Conservation (phyloP, 37 sponge, comb jelly and placozoan species). For the Corticium candelabrum region DNA sequence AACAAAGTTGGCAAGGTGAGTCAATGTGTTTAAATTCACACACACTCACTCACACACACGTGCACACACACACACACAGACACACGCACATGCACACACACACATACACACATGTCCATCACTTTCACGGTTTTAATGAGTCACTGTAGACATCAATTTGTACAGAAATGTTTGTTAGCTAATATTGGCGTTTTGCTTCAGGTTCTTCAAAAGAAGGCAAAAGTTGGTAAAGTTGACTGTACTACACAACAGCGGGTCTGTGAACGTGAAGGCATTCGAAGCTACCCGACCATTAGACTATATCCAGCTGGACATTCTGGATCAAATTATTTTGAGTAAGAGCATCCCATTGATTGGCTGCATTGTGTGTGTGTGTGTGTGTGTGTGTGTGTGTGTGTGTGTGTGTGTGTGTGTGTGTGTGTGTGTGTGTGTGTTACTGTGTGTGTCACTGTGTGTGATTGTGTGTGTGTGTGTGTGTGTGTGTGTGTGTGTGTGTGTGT, state of each 20-base stretch:
- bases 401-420: neutral
- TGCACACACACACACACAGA: too few relatives aligned
- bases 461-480: too few relatives aligned
- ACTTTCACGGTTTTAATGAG: too few relatives aligned
- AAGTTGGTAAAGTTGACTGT: conserved; percentile 33
- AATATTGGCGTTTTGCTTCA: neutral
- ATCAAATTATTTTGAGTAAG: neutral
- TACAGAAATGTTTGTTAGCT: neutral
- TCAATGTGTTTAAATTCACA: too few relatives aligned
- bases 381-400: neutral
- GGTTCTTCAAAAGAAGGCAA: neutral
- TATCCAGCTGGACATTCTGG: conserved; percentile 1
- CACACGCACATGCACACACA: too few relatives aligned
- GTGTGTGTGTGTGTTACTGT: too few relatives aligned
- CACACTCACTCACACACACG: too few relatives aligned
- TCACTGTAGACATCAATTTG: too few relatives aligned
- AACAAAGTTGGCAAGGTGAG: conserved; percentile 19
- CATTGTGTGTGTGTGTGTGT: too few relatives aligned
- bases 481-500: neutral
- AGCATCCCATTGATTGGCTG: too few relatives aligned
- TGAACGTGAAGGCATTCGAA: conserved; percentile 2
- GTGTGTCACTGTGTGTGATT: too few relatives aligned
- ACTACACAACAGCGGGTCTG: neutral
- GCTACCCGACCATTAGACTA: conserved; percentile 19
- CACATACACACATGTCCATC: too few relatives aligned